Evolutionary conservation across 2,113 vertebrate species (phyloP), one percentile per base, ranked within the genome.

Genomic region (Urocolius indicus): DNA sequence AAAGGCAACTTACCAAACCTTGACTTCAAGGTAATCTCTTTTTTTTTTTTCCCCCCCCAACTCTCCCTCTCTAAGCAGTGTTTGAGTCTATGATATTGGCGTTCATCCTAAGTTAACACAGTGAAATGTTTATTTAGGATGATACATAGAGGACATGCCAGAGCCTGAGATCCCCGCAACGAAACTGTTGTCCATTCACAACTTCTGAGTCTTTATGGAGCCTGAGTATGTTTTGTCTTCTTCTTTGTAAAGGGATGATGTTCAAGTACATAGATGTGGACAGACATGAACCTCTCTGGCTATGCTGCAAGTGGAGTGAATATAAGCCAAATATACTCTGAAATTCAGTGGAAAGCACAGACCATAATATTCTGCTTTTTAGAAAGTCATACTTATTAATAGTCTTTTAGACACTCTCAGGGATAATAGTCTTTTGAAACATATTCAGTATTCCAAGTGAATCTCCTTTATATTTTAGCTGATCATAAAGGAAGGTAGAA

Each of bases 1-100:
- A 82, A 66, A 71, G 16, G 9, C 1, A 61, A 21, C 68, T 46
- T 65, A 36, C 49, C 45, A 87, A 73, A 65, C 17, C 16, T 69
- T 76, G 18, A 43, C 36, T n/a, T 87, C 29, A 19, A 23, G 14
- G 19, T 13, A 81, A 51, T n/a, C 10, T n/a, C 48, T 23, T 18
- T 13, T 9, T 11, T 6, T 15, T 13, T 7, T 2, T 22, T 46
- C 73, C 10, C 41, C 6, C 14, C 3, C 1, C 34, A 45, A 0
- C 11, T 49, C 8, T 61, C 32, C 55, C 10, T 57, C 13, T 67
- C 38, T 55, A 75, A 83, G 6, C 13, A 48, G 20, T 36, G 11
- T 62, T 78, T 76, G 23, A 57, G 29, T 63, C 27, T 55, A 49
- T 73, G 18, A 3, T 32, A 24, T 8, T 48, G 3, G 4, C 88